phyloP scores from a whole-genome alignment of 2,888 invertebrate species.

The Pseudanteris insignis region DNA sequence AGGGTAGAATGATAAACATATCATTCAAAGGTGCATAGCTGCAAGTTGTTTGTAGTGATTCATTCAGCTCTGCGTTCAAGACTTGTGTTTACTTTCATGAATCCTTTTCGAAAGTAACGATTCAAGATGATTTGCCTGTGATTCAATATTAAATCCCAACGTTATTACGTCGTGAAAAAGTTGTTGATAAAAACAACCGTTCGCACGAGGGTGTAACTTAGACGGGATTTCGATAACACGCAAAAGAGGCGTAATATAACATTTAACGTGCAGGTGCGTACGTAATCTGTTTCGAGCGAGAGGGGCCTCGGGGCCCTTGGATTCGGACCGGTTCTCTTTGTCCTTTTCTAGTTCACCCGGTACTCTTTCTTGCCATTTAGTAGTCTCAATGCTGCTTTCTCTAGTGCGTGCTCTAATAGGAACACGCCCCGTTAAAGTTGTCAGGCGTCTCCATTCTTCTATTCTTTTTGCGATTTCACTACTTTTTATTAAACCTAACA shows the following conservation, averaged over 20 bases:
- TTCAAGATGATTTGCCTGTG: too few relatives aligned
- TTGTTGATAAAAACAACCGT: too few relatives aligned
- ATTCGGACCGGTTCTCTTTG: constrained; percentile 29
- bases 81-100: too few relatives aligned
- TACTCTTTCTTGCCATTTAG: constrained; percentile 24
- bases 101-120: too few relatives aligned
- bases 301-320: constrained; percentile 27
- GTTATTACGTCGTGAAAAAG: too few relatives aligned
- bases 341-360: constrained; percentile 38
- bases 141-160: too few relatives aligned
- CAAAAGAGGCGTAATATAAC: constrained; percentile 36
- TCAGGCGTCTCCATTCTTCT: constrained; percentile 44
- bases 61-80: too few relatives aligned
- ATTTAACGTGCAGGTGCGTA: constrained; percentile 49
- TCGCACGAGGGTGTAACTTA: too few relatives aligned
- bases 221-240: constrained; percentile 29
- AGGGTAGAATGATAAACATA: too few relatives aligned
- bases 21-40: too few relatives aligned
- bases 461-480: constrained; percentile 32
- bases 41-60: too few relatives aligned
- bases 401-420: constrained; percentile 49
- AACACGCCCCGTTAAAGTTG: constrained; percentile 48
- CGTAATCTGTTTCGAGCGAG: constrained; percentile 53
- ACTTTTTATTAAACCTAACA: constrained; percentile 6
- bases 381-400: constrained; percentile 50